Evolutionary conservation across 1,140 invertebrate species (phyloP).

Genomic region (Conopomorpha cramerella): DNA sequence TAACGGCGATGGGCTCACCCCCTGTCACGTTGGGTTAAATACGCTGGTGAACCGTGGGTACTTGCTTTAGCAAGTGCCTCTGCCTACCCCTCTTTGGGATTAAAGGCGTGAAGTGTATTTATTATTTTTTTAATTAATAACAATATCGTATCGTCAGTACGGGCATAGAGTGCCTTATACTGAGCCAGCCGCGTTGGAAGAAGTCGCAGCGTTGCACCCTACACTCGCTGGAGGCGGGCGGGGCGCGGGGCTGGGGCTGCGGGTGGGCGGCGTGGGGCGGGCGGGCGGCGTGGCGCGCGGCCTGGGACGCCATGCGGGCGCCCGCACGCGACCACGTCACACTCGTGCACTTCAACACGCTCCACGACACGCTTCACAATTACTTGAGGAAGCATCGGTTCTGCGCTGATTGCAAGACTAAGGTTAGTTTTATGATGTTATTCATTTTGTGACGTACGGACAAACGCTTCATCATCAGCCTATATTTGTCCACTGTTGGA

Average conservation of each 20-base stretch:
- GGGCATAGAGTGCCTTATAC: slow-evolving; percentile 75
- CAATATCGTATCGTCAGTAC: slow-evolving; percentile 69
- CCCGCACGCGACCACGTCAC: slow-evolving; percentile 85
- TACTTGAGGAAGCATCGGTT: slow-evolving; percentile 92
- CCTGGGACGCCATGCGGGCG: slow-evolving; percentile 86
- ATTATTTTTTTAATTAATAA: too few relatives aligned
- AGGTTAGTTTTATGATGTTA: slow-evolving; percentile 61
- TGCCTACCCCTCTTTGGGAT: too few relatives aligned
- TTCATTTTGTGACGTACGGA: too few relatives aligned
- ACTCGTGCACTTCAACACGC: slow-evolving; percentile 79
- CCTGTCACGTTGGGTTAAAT: too few relatives aligned
- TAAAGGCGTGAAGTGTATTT: too few relatives aligned
- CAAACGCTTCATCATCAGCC: too few relatives aligned
- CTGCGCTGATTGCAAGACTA: slow-evolving; percentile 89
- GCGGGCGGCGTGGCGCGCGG: slow-evolving; percentile 73
- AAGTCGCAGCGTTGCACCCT: slow-evolving; percentile 85
- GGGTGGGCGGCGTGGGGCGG: slow-evolving; percentile 64
- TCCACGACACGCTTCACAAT: slow-evolving; percentile 83
- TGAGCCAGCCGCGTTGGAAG: slow-evolving; percentile 82
- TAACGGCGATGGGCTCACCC: too few relatives aligned
- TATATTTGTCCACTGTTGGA: too few relatives aligned
- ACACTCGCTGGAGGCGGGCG: slow-evolving; percentile 86
- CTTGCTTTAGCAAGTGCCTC: too few relatives aligned
- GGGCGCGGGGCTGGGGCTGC: slow-evolving; percentile 70
- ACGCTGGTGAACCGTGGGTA: too few relatives aligned